These are phyloP conservation scores for Drosophila colorata DNA, from an alignment of 2,888 invertebrate genomes.

Conservation along the genomic window DNA sequence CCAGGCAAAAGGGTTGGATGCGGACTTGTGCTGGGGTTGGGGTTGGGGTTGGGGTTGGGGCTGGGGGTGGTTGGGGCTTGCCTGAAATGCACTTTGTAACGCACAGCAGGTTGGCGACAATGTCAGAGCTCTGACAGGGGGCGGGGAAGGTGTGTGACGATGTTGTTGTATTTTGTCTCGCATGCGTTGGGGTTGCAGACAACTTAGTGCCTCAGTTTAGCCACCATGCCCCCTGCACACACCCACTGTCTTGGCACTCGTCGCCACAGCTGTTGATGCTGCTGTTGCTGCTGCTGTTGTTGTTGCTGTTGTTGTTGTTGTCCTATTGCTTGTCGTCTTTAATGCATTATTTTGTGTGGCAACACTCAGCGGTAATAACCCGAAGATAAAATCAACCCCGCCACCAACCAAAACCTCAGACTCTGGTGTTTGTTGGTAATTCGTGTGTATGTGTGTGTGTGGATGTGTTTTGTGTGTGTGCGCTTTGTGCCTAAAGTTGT, in stretches of 20 bases:
- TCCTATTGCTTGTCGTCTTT: conserved; percentile 67
- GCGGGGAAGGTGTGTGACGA: neutral
- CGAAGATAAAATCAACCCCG: conserved; percentile 66
- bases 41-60: neutral
- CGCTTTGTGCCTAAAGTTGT: conserved; percentile 33
- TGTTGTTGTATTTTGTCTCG: conserved; percentile 30
- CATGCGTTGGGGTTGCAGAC: conserved; percentile 42
- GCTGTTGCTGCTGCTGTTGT: conserved; percentile 59
- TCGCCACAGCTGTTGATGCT: conserved; percentile 67
- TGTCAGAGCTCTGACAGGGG: conserved; percentile 9
- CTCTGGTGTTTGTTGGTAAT: conserved; percentile 7
- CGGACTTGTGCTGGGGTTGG: neutral
- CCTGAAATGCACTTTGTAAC: conserved; percentile 47
- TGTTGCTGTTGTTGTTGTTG: conserved; percentile 50
- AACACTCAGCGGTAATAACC: conserved; percentile 80
- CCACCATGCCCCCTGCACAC: neutral
- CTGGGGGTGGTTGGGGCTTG: neutral
- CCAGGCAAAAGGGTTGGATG: conserved; percentile 4
- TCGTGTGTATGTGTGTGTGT: conserved; percentile 9
- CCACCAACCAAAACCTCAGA: neutral
- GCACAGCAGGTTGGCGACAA: conserved; percentile 51
- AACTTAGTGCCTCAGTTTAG: conserved; percentile 26
- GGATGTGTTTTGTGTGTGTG: conserved; percentile 17
- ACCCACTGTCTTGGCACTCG: conserved; percentile 6
- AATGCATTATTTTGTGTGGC: conserved; percentile 81